Evolutionary conservation across 2,113 vertebrate species (phyloP).

Genomic region (Pseudolaguvia tuberculata): DNA sequence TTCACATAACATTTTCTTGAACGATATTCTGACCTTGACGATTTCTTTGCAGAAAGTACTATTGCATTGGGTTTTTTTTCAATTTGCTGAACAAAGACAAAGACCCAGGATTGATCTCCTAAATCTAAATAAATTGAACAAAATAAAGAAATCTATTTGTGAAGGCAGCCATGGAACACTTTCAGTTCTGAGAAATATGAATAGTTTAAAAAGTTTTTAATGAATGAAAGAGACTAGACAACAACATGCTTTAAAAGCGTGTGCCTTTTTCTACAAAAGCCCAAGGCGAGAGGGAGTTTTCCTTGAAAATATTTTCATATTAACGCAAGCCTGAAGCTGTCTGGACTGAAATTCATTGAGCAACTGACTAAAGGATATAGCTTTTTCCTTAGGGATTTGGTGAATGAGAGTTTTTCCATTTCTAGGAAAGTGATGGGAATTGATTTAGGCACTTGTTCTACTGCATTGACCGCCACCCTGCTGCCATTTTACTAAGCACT

Average conservation of each 20-base stretch:
- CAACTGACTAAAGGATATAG: constrained; percentile 43
- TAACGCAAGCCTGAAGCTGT: constrained; percentile 34
- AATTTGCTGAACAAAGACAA: not conserved
- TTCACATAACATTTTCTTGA: constrained; percentile 6
- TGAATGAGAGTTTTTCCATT: constrained; percentile 35
- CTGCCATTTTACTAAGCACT: constrained; percentile 34
- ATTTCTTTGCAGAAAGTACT: not conserved
- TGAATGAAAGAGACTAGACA: not conserved
- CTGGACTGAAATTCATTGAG: constrained; percentile 43
- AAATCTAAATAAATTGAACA: not conserved
- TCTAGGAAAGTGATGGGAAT: constrained; percentile 35
- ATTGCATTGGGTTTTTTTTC: not conserved
- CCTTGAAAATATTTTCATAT: constrained; percentile 39
- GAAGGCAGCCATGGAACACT: not conserved
- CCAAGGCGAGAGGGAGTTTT: constrained; percentile 37
- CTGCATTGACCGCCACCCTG: constrained; percentile 45
- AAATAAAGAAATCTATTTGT: not conserved
- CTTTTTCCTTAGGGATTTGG: constrained; percentile 40
- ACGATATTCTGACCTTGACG: not conserved
- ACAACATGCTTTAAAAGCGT: not conserved
- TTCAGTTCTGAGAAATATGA: not conserved
- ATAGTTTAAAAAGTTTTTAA: not conserved
- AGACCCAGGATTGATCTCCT: not conserved
- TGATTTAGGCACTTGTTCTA: constrained; percentile 51
- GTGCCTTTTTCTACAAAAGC: constrained; percentile 21